These are phyloP conservation scores for Coenonympha arcania DNA, from an alignment of 2,888 invertebrate species.

Conservation along the genomic window DNA sequence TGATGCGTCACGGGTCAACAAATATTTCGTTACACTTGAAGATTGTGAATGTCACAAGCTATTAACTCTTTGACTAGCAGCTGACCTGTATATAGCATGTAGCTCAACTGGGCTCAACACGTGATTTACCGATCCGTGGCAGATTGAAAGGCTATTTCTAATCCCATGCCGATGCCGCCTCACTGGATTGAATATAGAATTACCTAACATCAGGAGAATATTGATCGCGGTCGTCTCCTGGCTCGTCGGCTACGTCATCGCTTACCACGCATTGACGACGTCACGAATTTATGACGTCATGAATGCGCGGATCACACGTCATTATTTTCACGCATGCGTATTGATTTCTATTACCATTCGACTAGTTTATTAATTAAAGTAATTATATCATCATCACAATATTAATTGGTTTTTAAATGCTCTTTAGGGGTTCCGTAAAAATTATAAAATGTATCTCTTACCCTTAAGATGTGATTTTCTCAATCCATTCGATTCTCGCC, in stretches of 20 bases:
- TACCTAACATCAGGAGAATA: constrained; percentile 43
- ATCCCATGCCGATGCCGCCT: constrained; percentile 47
- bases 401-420: too few relatives aligned
- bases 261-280: constrained; percentile 46
- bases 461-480: too few relatives aligned
- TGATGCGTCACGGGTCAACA: constrained; percentile 23
- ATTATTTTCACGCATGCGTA: constrained; percentile 51
- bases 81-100: constrained; percentile 48
- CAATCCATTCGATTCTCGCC: too few relatives aligned
- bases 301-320: constrained; percentile 36
- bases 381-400: too few relatives aligned
- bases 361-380: too few relatives aligned
- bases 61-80: constrained; percentile 43
- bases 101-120: constrained; percentile 40
- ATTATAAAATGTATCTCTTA: too few relatives aligned
- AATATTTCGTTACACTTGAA: constrained; percentile 26
- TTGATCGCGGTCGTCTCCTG: constrained; percentile 44
- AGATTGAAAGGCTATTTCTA: constrained; percentile 50
- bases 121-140: constrained; percentile 59
- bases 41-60: constrained; percentile 46
- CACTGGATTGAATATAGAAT: constrained; percentile 48
- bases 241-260: constrained; percentile 50
- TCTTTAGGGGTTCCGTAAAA: too few relatives aligned
- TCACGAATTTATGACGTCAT: constrained; percentile 48
- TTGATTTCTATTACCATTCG: not conserved